phyloP scores from a whole-genome alignment of 2,797 vertebrate species.

The Sphenodon punctatus region DNA sequence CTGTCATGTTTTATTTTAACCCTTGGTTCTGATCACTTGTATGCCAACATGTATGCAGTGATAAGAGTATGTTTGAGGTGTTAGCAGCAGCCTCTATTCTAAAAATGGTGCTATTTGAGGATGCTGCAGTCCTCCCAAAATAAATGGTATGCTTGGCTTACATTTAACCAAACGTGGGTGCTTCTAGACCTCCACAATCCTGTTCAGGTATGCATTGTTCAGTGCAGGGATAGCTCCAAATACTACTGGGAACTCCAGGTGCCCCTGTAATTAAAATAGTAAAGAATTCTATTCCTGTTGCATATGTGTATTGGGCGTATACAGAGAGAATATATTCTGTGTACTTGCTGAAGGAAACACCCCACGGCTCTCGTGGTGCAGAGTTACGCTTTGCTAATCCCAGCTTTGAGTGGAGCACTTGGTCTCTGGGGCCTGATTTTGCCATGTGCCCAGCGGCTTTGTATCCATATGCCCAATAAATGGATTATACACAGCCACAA shows the following conservation, averaged over 20 bases:
- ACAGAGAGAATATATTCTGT: neutral
- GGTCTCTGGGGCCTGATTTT: neutral
- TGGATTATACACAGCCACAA: neutral
- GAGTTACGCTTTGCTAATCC: too few species aligned
- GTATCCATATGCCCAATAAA: neutral
- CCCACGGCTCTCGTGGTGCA: neutral
- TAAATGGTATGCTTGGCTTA: neutral
- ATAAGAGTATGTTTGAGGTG: neutral
- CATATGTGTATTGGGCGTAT: neutral
- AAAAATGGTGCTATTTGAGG: neutral
- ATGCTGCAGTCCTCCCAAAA: neutral
- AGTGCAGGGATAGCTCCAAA: too few species aligned
- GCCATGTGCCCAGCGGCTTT: neutral
- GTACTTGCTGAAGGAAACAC: neutral
- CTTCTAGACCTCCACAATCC: neutral
- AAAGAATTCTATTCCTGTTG: neutral
- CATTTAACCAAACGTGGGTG: neutral
- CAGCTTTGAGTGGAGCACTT: neutral
- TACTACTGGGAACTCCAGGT: too few species aligned
- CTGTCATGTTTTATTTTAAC: accelerated
- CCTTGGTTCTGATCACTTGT: neutral
- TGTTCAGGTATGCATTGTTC: neutral
- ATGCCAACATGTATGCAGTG: neutral
- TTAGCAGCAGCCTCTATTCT: neutral
- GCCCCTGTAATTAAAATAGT: neutral